Evolutionary conservation across 2,113 vertebrate species (phyloP).

Genomic region (Gobiocypris rarus): DNA sequence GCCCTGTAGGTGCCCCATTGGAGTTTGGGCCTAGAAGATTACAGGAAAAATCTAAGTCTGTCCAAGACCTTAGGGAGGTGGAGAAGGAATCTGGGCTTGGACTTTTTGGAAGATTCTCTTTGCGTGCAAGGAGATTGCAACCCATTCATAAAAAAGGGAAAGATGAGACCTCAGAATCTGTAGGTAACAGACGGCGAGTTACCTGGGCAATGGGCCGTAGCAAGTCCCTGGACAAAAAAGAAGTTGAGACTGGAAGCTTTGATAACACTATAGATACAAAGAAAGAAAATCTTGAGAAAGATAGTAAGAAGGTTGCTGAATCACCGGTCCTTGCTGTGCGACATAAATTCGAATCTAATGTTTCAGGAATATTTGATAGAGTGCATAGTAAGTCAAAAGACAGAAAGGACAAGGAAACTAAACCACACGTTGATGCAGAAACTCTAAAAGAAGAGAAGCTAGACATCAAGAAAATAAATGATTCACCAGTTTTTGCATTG

Average conservation of each 20-base stretch:
- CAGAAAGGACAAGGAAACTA: conserved; percentile 71
- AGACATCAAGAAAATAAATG: conserved; percentile 63
- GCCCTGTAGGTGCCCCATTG: conserved; percentile 82
- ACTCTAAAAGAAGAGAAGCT: conserved; percentile 57
- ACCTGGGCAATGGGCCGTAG: conserved; percentile 80
- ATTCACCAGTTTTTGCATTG: conserved; percentile 83
- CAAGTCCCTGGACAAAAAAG: conserved; percentile 74
- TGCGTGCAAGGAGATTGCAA: conserved; percentile 77
- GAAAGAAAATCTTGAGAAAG: conserved; percentile 25
- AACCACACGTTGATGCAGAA: conserved; percentile 52
- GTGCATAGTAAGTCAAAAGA: conserved; percentile 82
- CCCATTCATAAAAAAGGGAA: conserved; percentile 73
- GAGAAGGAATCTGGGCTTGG: conserved; percentile 78
- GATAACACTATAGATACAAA: conserved; percentile 46
- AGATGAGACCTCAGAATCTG: conserved; percentile 59
- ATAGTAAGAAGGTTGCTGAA: conserved; percentile 64
- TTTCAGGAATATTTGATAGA: conserved; percentile 84
- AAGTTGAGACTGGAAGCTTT: conserved; percentile 33
- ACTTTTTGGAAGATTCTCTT: conserved; percentile 85
- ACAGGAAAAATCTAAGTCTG: conserved; percentile 84
- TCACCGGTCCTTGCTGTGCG: conserved; percentile 83
- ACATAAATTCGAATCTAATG: conserved; percentile 84
- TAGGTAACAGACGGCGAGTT: conserved; percentile 68
- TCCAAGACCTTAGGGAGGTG: conserved; percentile 85
- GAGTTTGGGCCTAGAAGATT: conserved; percentile 77